Conservation (phyloP, 2,888 invertebrate species). For the Meteorus cinctellus region DNA sequence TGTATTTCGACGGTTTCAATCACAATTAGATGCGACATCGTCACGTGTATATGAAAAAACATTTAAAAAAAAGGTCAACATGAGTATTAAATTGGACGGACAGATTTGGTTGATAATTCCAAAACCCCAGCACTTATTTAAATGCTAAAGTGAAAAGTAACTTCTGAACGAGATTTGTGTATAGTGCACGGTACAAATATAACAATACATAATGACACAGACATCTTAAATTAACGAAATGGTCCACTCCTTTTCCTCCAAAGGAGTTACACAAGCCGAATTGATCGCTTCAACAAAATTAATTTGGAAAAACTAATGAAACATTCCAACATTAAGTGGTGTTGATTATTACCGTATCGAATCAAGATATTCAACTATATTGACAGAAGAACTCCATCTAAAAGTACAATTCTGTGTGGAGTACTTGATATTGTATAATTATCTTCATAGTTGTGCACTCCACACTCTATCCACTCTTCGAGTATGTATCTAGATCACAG, state of each 20-base stretch:
- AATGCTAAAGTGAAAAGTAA: slow-evolving; percentile 1
- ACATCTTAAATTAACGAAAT: not conserved
- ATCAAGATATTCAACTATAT: slow-evolving; percentile 18
- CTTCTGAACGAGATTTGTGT: not conserved
- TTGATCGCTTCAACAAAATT: not conserved
- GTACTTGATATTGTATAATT: slow-evolving; percentile 11
- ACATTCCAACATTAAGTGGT: not conserved
- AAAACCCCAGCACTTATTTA: not conserved
- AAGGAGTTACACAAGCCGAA: not conserved
- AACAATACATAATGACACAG: not conserved
- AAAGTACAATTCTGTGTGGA: slow-evolving; percentile 27
- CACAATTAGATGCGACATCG: slow-evolving; percentile 5
- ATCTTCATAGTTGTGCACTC: slow-evolving; percentile 49
- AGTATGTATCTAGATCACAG: slow-evolving; percentile 73
- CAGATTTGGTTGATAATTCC: slow-evolving; percentile 10
- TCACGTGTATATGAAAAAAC: slow-evolving; percentile 12
- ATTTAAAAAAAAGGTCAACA: slow-evolving; percentile 7
- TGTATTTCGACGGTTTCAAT: slow-evolving; percentile 3
- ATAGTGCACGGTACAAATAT: not conserved
- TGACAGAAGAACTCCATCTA: slow-evolving; percentile 34
- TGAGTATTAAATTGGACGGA: slow-evolving; percentile 31
- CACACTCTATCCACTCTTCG: slow-evolving; percentile 62
- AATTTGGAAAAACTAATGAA: not conserved
- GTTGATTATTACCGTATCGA: not conserved
- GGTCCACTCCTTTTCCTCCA: not conserved